Evolutionary conservation across 2,888 invertebrate species (phyloP).

Genomic region (Monochamus alternatus): DNA sequence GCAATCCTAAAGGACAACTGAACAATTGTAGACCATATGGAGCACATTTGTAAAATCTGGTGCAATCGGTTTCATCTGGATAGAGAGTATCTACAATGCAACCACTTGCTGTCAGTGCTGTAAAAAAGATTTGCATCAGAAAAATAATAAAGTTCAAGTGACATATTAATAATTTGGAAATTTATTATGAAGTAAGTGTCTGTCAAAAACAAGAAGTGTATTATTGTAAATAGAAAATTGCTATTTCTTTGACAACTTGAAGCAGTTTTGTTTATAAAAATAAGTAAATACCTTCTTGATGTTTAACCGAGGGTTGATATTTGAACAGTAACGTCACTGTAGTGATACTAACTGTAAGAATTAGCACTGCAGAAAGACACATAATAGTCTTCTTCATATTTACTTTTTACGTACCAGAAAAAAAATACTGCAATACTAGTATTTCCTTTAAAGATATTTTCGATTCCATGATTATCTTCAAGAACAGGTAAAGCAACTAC

Average conservation of each 20-base stretch:
- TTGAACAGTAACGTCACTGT: not conserved
- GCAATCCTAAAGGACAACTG: constrained; percentile 3
- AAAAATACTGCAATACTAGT: not conserved
- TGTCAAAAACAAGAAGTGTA: too few relatives aligned
- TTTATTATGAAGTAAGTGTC: too few relatives aligned
- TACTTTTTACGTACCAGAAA: not conserved
- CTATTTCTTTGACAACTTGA: too few relatives aligned
- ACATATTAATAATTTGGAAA: too few relatives aligned
- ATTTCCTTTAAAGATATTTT: not conserved
- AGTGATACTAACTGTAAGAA: not conserved
- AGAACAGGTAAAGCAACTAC: not conserved
- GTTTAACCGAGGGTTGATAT: not conserved
- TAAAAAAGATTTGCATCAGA: not conserved
- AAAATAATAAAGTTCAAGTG: too few relatives aligned
- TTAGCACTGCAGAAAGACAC: not conserved
- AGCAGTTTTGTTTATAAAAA: too few relatives aligned
- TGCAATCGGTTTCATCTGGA: constrained; percentile 12
- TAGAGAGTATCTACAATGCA: constrained; percentile 8
- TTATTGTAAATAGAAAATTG: too few relatives aligned
- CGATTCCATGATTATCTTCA: not conserved
- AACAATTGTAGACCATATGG: constrained; percentile 1
- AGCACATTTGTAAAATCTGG: constrained; percentile 10
- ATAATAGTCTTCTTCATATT: not conserved
- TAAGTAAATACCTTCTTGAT: not conserved
- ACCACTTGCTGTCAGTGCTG: not conserved